These are phyloP conservation scores for Orgyia antiqua DNA, from an alignment of 2,888 invertebrate genomes.

Conservation along the genomic window DNA sequence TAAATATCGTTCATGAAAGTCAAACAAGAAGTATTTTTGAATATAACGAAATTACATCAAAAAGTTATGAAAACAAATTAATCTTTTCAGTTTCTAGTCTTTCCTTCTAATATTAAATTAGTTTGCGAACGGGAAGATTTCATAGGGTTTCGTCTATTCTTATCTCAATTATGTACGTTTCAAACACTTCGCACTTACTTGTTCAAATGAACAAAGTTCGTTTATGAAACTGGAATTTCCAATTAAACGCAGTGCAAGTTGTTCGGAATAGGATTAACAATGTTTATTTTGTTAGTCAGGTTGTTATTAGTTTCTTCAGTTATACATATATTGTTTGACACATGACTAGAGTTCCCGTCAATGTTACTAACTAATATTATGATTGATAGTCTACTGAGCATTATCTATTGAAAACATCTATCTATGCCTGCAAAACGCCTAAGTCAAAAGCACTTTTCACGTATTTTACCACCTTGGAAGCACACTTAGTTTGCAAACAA, in stretches of 20 bases:
- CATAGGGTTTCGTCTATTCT: slow-evolving; percentile 6
- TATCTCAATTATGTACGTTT: slow-evolving; percentile 8
- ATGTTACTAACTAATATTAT: slow-evolving; percentile 6
- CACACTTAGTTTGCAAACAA: too few relatives aligned
- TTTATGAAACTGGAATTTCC: slow-evolving; percentile 29
- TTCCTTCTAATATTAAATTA: slow-evolving; percentile 5
- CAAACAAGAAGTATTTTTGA: too few relatives aligned
- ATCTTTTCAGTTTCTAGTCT: too few relatives aligned
- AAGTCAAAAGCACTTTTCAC: too few relatives aligned
- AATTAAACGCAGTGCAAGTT: slow-evolving; percentile 32
- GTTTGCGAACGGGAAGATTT: slow-evolving; percentile 4
- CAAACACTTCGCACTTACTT: slow-evolving; percentile 21
- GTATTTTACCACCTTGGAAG: too few relatives aligned
- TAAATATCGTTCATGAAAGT: too few relatives aligned
- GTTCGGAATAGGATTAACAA: slow-evolving; percentile 27
- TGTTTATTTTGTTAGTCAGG: slow-evolving; percentile 21
- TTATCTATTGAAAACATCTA: slow-evolving; percentile 5
- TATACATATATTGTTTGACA: slow-evolving; percentile 16
- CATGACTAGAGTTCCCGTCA: slow-evolving; percentile 1
- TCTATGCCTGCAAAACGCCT: too few relatives aligned
- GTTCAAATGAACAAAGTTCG: slow-evolving; percentile 32
- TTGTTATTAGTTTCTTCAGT: slow-evolving; percentile 26
- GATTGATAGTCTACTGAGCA: slow-evolving; percentile 17
- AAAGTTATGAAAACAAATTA: too few relatives aligned
- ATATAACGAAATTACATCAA: too few relatives aligned